Base-by-base conservation (phyloP, 1,140 invertebrate species). In the Notospermus geniculatus region DNA sequence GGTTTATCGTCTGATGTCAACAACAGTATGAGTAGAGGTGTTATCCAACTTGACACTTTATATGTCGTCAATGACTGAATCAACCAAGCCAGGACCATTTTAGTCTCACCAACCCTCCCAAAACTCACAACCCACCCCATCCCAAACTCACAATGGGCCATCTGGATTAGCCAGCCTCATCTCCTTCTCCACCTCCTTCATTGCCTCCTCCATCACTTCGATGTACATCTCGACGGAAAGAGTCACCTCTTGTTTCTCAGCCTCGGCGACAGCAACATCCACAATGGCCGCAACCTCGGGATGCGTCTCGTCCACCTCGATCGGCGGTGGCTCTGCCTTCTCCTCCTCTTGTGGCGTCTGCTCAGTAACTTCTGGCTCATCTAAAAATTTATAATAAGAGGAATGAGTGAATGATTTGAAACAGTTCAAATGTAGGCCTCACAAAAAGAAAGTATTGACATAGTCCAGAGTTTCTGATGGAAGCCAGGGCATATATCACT, bases 201-300 rank as follows among this genome's bases (percentile, higher is more conserved):
- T 74, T 9, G 74, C 71, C 19, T 57, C 68, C 13, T 79, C 76
- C 54, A 79, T 53, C 17, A 76, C 65, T 52, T 80, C 77, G 9
- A 77, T 66, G 22, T 72, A 71, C 4, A 70, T 70, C 53, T 80
- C 78, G 5, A 74, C 61, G 9, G 70, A 39, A 39, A 80, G 54
- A 1, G 36, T 65, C 7, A 79, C 41, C 1, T 65, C 39, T 32
- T 68, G 65, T 43, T 72, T 71, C 65, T 75, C 75, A 2, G 76
- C 75, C 22, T 73, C 68, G 23, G 68, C 66, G 2, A 79, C 57
- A 27, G 75, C 76, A 23, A 67, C 67, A 7, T 77, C 74, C 0
- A 80, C 72, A 7, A 79, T 70, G 23, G 65, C 66, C 2, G 72
- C 61, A 1, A 80, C 78, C 25, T 80, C 77, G n/a, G 77, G 76